Base-by-base conservation (phyloP, 2,888 invertebrate species). In the Neoascia interrupta region DNA sequence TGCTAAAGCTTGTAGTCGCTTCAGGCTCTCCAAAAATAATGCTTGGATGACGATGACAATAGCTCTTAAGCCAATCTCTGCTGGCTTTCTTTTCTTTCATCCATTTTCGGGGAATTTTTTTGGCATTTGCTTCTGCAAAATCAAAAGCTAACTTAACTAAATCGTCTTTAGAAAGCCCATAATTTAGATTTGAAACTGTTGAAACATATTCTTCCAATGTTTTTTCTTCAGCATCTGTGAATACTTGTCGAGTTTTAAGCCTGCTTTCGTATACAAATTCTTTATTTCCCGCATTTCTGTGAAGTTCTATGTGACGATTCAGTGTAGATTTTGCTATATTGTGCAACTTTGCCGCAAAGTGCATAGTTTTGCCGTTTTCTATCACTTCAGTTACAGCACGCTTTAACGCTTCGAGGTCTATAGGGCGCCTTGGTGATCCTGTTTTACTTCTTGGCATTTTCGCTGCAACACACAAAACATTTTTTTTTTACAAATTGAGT, bases 11-110 rank as follows among this genome's bases (percentile, higher is more conserved):
- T n/a, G n/a, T n/a, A n/a, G n/a, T n/a, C n/a, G n/a, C n/a, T n/a
- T n/a, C n/a, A n/a, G 37, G 23, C 23, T 26, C 37, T 11, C 36
- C 13, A 34, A 36, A 21, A 34, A 21, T 21, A 51, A 51, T 51
- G 11, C 13, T 36, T 51, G 34, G 23, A 37, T 53, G 36, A 11
- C 36, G 21, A 21, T 4, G 51, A 19, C 11, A 19, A 13, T 36
- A 51, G 13, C 18, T 36, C 6, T 19, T 51, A 51, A 51, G 51
- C 36, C 21, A 51, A 6, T 51, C 31, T 36, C 15, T 51, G 34
- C 51, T 21, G 15, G 47, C 47, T 31, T 16, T 31, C 15, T 47
- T 16, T 11, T 47, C 5, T 31, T 10, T 31, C 16, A 16, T 16
- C 47, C 45, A 45, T 13, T 45, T 45, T 23, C 23, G 21, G n/a